phyloP scores from a whole-genome alignment of 1,140 invertebrate species.

The Drosophila oshimai region DNA sequence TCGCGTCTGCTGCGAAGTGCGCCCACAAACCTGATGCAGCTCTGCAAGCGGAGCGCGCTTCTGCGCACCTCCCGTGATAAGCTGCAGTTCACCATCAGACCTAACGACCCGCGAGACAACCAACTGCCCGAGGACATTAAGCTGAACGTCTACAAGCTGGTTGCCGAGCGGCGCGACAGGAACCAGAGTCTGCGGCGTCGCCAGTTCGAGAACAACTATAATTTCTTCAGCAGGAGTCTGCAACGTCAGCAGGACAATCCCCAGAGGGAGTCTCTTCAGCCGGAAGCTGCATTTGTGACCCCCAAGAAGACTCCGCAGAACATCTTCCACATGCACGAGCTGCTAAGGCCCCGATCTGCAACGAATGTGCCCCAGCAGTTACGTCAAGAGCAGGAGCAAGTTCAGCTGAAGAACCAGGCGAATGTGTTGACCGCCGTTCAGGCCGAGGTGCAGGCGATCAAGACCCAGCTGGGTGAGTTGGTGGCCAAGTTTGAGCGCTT shows the following conservation, averaged over 20 bases:
- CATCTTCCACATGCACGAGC: constrained; percentile 58
- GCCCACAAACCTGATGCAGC: constrained; percentile 86
- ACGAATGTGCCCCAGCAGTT: constrained; percentile 77
- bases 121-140: constrained; percentile 90
- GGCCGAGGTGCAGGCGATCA: constrained; percentile 53
- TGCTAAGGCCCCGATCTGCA: constrained; percentile 71
- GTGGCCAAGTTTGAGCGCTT: constrained; percentile 67
- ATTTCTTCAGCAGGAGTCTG: constrained; percentile 68
- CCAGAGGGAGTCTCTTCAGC: constrained; percentile 12
- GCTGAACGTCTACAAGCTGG: constrained; percentile 88
- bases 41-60: constrained; percentile 87
- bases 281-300: not conserved
- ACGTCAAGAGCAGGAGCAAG: constrained; percentile 47
- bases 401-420: constrained; percentile 56
- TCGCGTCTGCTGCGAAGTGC: constrained; percentile 87
- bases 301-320: constrained; percentile 7
- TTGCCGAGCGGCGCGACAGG: constrained; percentile 86
- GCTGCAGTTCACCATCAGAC: constrained; percentile 87
- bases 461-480: constrained; percentile 53
- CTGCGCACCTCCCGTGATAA: constrained; percentile 88
- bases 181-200: constrained; percentile 83
- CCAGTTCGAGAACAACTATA: constrained; percentile 83
- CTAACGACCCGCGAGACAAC: constrained; percentile 91
- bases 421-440: constrained; percentile 58
- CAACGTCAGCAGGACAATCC: constrained; percentile 39